A percentile compares a stretch with the other conserved stretches of the same genome.
phyloP scores from a whole-genome alignment of 2,888 invertebrate genomes.

The Thecophora atra region DNA sequence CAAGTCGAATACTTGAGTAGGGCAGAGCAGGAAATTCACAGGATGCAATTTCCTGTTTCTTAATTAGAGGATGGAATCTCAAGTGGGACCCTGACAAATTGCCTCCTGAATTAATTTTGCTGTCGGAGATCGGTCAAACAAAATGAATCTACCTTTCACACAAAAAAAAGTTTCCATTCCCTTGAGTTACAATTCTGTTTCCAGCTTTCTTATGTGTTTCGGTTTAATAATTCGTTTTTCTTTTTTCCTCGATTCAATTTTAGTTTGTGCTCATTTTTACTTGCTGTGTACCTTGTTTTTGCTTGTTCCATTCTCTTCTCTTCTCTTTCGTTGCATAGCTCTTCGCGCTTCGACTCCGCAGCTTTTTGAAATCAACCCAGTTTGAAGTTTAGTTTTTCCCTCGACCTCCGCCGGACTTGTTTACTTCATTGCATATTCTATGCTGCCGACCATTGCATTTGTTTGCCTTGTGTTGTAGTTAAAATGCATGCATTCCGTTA shows the following conservation, averaged over 20 bases:
- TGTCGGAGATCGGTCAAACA: background rate
- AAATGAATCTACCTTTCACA: background rate
- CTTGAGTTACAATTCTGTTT: background rate
- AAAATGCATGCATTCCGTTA: background rate
- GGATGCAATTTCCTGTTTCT: too few relatives aligned
- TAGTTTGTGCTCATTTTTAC: background rate
- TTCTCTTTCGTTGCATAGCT: background rate
- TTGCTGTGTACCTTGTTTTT: background rate
- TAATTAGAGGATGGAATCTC: too few relatives aligned
- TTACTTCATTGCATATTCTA: constrained; percentile 36
- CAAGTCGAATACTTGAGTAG: too few relatives aligned
- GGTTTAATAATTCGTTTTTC: too few relatives aligned
- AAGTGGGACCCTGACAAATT: too few relatives aligned
- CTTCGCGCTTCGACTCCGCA: background rate
- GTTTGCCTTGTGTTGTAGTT: background rate
- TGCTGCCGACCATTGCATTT: background rate
- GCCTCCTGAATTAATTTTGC: too few relatives aligned
- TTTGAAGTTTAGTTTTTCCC: background rate
- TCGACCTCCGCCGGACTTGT: constrained; percentile 25
- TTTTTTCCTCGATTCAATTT: background rate
- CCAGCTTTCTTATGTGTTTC: too few relatives aligned
- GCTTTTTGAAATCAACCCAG: background rate
- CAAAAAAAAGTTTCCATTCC: background rate
- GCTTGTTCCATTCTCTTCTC: background rate
- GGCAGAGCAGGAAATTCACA: too few relatives aligned